Base-by-base conservation (phyloP, 2,888 invertebrate species). In the Eupithecia vulgata region DNA sequence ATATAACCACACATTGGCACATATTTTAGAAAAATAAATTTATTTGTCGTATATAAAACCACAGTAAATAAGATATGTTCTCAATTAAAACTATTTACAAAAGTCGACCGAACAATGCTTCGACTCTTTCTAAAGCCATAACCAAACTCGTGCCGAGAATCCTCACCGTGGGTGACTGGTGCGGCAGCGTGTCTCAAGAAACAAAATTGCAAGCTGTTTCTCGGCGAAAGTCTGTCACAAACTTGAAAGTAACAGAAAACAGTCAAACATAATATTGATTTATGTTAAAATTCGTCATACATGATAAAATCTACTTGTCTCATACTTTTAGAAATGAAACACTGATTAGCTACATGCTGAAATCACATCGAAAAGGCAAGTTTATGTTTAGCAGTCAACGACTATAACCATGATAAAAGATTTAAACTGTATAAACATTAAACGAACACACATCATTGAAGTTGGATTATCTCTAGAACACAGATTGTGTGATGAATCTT, bases 1-100 rank as follows among this genome's bases (percentile, higher is more conserved):
- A 15, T 45, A 7, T 76, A 75, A 72, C 74, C 76, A 74, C 77
- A 77, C 72, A 78, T 80, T 80, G 80, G 80, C 80, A 80, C 80
- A 80, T 80, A 68, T 79, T 80, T 78, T 80, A 80, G 76, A 80
- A 80, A 80, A 80, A 79, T 80, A 80, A 77, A 74, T 75, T 71
- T 78, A 75, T 79, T 75, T 69, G 77, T 76, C 80, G 79, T 77
- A 72, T 78, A 75, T 80, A 78, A 77, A 78, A 76, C 76, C 74
- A 71, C 76, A 79, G 78, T 79, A 75, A 80, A 78, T 74, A 79
- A 80, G 79, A 80, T 80, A 80, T 80, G 80, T 80, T 77, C 71
- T 70, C 77, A 78, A 78, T 77, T 74, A 78, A 72, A 80, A 78
- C 76, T 80, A 80, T 80, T 79, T 80, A 80, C 80, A 80, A 72